Evolutionary conservation across 2,113 vertebrate species (phyloP).

Genomic region (Noturus placidus): DNA sequence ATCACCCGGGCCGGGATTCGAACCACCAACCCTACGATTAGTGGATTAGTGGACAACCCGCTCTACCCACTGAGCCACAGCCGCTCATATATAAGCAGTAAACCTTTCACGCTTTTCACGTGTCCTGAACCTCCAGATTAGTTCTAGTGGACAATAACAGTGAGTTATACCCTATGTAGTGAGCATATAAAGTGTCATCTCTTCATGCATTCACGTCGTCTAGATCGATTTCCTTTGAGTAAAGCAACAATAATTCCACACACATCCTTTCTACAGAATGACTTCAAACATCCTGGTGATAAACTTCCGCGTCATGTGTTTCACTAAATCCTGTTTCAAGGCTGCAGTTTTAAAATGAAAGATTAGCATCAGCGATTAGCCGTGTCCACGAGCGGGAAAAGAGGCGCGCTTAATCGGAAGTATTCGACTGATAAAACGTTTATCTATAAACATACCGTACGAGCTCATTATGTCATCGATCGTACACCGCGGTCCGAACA

Average conservation of each 20-base stretch:
- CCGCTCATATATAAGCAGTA: neutral
- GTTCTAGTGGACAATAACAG: neutral
- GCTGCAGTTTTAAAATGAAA: neutral
- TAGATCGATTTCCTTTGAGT: too few relatives aligned
- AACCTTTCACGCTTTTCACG: neutral
- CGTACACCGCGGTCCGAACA: neutral
- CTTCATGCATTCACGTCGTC: too few relatives aligned
- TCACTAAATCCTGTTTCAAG: too few relatives aligned
- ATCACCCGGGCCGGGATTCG: too few relatives aligned
- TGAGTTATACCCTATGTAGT: neutral
- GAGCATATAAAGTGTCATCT: neutral
- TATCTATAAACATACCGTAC: neutral
- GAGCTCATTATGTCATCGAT: neutral
- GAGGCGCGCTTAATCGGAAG: neutral
- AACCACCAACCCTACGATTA: too few relatives aligned
- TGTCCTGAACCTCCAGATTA: neutral
- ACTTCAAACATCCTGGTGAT: too few relatives aligned
- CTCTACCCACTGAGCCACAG: too few relatives aligned
- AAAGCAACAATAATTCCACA: too few relatives aligned
- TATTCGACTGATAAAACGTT: neutral
- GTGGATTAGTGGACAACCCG: too few relatives aligned
- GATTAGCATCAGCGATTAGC: neutral
- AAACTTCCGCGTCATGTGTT: too few relatives aligned
- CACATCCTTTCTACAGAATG: too few relatives aligned
- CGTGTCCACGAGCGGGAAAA: neutral